These are phyloP conservation scores for Rhea americana DNA, from an alignment of 2,113 vertebrate genomes.

Conservation along the genomic window DNA sequence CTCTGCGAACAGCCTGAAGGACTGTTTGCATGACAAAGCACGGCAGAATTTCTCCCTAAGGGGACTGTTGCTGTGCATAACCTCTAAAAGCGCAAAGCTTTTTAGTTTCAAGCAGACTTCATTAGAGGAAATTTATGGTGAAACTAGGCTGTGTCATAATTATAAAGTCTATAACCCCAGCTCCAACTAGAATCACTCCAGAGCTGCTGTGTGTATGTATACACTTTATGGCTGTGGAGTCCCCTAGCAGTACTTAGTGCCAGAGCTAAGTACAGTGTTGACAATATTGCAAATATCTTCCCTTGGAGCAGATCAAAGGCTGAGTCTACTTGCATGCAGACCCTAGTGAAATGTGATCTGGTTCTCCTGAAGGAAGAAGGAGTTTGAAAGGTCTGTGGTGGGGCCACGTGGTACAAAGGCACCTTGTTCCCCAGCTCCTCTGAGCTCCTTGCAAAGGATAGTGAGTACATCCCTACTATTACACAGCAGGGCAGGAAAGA, in stretches of 20 bases:
- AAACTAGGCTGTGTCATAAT: background rate
- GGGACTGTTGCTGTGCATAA: background rate
- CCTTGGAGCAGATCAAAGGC: background rate
- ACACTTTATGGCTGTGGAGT: rapidly evolving
- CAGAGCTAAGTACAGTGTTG: background rate
- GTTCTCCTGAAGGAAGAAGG: background rate
- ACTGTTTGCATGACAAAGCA: background rate
- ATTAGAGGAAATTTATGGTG: slow-evolving; percentile 13
- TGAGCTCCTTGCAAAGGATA: background rate
- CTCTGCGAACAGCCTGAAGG: background rate
- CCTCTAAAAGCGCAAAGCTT: background rate
- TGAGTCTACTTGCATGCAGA: rapidly evolving
- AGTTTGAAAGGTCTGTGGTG: background rate
- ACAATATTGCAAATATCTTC: background rate
- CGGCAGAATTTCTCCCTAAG: background rate
- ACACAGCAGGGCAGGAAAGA: background rate
- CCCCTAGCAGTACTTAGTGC: background rate
- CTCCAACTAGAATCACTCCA: background rate
- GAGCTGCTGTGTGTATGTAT: background rate
- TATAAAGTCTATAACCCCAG: background rate
- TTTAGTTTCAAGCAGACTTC: slow-evolving; percentile 12
- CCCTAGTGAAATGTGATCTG: background rate
- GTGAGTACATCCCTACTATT: background rate
- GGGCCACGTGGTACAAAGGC: rapidly evolving
- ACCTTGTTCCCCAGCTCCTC: background rate